These are phyloP conservation scores for Geotrupes spiniger DNA, from an alignment of 2,888 invertebrate genomes.

Conservation along the genomic window DNA sequence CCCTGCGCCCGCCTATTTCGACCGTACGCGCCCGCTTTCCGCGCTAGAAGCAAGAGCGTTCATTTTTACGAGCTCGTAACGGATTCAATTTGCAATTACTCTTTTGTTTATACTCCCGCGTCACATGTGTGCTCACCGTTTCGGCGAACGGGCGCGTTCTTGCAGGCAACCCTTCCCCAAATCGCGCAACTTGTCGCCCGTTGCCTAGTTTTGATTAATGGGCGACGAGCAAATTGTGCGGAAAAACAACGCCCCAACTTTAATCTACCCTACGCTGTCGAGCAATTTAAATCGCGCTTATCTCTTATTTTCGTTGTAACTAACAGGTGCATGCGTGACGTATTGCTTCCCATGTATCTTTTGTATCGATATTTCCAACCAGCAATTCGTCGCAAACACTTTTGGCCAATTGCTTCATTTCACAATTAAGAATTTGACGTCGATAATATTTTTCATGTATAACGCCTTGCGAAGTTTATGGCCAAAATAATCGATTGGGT, in stretches of 20 bases:
- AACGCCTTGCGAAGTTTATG: no score
- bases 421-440: no score
- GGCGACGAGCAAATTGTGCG: constrained; percentile 54
- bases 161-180: neutral
- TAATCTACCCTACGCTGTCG: constrained; percentile 33
- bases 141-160: constrained; percentile 1
- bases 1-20: constrained; percentile 24
- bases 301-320: constrained; percentile 5
- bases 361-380: no score
- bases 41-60: constrained; percentile 34
- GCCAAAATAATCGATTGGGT: no score
- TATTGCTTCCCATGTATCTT: no score
- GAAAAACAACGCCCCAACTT: constrained; percentile 49
- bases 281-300: constrained; percentile 34
- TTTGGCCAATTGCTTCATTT: no score
- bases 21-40: constrained; percentile 32
- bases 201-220: constrained; percentile 48
- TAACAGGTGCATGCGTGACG: no score
- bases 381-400: no score
- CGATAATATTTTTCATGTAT: no score
- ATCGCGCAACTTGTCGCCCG: neutral
- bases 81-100: constrained; percentile 37
- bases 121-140: constrained; percentile 19
- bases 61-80: constrained; percentile 34
- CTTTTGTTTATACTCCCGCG: constrained; percentile 32